A percentile compares a stretch with the other conserved stretches of the same genome.
Conservation (phyloP, 2,797 vertebrate species). For the Dromococcyx pavoninus region DNA sequence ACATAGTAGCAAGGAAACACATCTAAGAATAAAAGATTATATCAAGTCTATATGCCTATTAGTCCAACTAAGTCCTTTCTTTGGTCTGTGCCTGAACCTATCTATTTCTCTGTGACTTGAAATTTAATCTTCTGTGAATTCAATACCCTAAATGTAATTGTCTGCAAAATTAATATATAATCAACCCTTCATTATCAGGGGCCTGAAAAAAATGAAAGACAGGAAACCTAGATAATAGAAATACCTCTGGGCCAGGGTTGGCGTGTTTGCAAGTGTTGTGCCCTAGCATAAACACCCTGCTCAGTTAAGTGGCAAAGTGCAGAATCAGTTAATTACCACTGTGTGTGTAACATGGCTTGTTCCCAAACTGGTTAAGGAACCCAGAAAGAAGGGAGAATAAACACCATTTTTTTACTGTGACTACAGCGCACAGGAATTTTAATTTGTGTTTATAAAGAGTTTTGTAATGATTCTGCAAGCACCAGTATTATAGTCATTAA, state of each 20-base stretch:
- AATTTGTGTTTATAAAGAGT: not conserved
- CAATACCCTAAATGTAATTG: not conserved
- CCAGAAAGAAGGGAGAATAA: not conserved
- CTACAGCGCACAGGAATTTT: not conserved
- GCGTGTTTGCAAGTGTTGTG: fast-evolving
- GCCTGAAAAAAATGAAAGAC: not conserved
- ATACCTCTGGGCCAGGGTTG: not conserved
- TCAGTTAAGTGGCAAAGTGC: not conserved
- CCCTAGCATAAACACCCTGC: not conserved
- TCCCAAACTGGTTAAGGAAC: not conserved
- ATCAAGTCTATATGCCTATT: not conserved
- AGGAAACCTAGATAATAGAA: not conserved
- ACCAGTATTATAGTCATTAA: not conserved
- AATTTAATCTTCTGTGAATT: not conserved
- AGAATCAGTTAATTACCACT: not conserved
- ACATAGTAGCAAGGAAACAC: not conserved
- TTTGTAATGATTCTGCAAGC: not conserved
- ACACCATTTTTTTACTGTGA: not conserved
- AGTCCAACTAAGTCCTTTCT: not conserved
- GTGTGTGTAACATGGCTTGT: fast-evolving
- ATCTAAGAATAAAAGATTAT: conserved; percentile 15
- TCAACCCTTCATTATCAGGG: not conserved
- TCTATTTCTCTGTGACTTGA: not conserved
- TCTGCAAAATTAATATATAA: conserved; percentile 1
- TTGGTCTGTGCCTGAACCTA: not conserved